A percentile compares a stretch with the other conserved stretches of the same genome.
Conservation (phyloP, 2,113 vertebrate species). For the Bombycilla garrulus region DNA sequence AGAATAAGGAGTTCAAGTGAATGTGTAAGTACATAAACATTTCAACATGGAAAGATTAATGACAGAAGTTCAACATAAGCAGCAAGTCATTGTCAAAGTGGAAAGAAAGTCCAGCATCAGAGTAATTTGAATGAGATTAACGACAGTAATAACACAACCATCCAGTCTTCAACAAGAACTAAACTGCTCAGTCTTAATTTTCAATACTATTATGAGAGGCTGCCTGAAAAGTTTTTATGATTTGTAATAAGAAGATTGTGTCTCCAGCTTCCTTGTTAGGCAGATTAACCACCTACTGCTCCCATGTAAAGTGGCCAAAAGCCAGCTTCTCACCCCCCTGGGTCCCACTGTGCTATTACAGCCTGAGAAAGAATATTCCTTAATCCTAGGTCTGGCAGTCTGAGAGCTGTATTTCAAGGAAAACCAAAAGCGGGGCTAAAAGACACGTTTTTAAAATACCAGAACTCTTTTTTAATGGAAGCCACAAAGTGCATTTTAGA, state of each 20-base stretch:
- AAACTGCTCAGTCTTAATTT: slow-evolving; percentile 43
- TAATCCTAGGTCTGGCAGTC: background rate
- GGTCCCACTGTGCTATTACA: background rate
- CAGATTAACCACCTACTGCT: slow-evolving; percentile 63
- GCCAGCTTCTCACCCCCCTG: background rate
- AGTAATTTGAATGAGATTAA: slow-evolving; percentile 40
- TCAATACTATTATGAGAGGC: slow-evolving; percentile 18
- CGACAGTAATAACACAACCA: slow-evolving; percentile 29
- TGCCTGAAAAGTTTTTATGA: slow-evolving; percentile 47
- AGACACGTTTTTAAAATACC: background rate
- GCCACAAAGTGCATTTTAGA: background rate
- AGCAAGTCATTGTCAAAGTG: slow-evolving; percentile 3
- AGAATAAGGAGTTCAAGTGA: background rate
- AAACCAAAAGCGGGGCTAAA: background rate
- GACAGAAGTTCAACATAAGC: background rate
- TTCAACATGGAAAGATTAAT: background rate
- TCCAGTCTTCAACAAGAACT: slow-evolving; percentile 3
- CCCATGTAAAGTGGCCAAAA: background rate
- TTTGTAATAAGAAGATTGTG: slow-evolving; percentile 39
- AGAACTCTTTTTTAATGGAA: background rate
- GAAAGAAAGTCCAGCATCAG: slow-evolving; percentile 26
- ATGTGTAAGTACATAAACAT: background rate
- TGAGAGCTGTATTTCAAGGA: background rate
- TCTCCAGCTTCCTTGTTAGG: slow-evolving; percentile 42
- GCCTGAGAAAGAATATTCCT: background rate